Base-by-base conservation (phyloP, 2,888 invertebrate genomes). In the Horisme vitalbata region DNA sequence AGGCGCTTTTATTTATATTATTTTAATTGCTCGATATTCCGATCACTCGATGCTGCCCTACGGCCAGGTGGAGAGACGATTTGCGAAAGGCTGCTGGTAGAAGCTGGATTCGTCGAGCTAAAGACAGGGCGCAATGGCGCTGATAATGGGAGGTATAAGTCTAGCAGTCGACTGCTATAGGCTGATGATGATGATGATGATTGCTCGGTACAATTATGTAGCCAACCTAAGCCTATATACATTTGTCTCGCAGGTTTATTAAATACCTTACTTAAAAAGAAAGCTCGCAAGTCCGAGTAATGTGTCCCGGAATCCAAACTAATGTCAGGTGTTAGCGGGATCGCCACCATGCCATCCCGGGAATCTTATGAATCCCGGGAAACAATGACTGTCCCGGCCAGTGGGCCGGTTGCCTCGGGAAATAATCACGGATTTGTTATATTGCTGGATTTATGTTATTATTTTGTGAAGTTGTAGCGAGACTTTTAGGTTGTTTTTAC, bases 301-400 rank as follows among this genome's bases (percentile, higher is more conserved):
- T 47, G 39, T 52, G 47, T 41, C 46, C 37, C 57, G 54, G 57
- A 68, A 76, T 71, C 78, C 68, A 64, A 70, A 75, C 71, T 69
- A 76, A 78, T 78, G 72, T 66, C 34, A 45, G 63, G 67, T 60
- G 66, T 75, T 73, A 72, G 26, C 59, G 47, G 57, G 61, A 54
- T 64, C 49, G 51, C 33, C 21, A 31, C 26, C 41, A 65, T n/a
- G n/a, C 5, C 18, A 18, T 18, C 18, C 18, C 18, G 18, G 18
- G 18, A 18, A 18, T 18, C n/a, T n/a, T n/a, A n/a, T n/a, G n/a
- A n/a, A 23, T 58, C 41, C 48, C 38, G 53, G 46, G 53, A 61
- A 62, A 62, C 62, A 38, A 49, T 43, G 58, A 55, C 57, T n/a
- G n/a, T n/a, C n/a, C n/a, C n/a, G n/a, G n/a, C 63, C 59, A 15